Percentiles rank a stretch among this genome's conserved stretches.
phyloP scores from a whole-genome alignment of 2,797 vertebrate species.

The Cynodonichthys magdalenae region DNA sequence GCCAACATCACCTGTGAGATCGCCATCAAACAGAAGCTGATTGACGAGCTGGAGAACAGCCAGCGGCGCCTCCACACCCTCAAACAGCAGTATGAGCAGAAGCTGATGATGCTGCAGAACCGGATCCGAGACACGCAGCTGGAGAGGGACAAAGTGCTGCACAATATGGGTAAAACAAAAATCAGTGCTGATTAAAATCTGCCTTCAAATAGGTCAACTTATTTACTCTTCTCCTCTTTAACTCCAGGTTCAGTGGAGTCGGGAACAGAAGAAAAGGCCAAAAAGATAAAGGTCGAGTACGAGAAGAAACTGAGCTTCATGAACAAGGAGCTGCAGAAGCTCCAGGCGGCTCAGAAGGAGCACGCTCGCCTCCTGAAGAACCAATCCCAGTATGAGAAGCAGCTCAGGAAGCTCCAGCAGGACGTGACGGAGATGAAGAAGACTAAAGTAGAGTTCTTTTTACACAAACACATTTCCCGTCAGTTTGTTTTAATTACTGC shows the following conservation, averaged over 20 bases:
- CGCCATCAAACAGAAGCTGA: conserved; percentile 97
- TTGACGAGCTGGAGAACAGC: conserved; percentile 97
- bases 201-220: no score
- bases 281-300: conserved; percentile 92
- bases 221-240: not conserved
- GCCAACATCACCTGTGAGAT: conserved; percentile 99
- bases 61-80: conserved; percentile 93
- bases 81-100: conserved; percentile 96
- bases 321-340: conserved; percentile 96
- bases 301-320: conserved; percentile 94
- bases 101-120: conserved; percentile 93
- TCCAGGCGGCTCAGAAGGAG: conserved; percentile 94
- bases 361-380: conserved; percentile 95
- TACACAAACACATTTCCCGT: rapidly evolving
- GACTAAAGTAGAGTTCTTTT: conserved; percentile 86
- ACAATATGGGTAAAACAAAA: conserved; percentile 86
- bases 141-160: conserved; percentile 95
- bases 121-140: conserved; percentile 96
- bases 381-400: conserved; percentile 97
- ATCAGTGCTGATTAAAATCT: no score
- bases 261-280: conserved; percentile 95
- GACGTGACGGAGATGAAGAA: conserved; percentile 99
- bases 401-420: conserved; percentile 92
- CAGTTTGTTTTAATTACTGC: not conserved
- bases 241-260: conserved; percentile 91